Base-by-base conservation (phyloP, 2,113 vertebrate genomes). In the Cairina moschata region DNA sequence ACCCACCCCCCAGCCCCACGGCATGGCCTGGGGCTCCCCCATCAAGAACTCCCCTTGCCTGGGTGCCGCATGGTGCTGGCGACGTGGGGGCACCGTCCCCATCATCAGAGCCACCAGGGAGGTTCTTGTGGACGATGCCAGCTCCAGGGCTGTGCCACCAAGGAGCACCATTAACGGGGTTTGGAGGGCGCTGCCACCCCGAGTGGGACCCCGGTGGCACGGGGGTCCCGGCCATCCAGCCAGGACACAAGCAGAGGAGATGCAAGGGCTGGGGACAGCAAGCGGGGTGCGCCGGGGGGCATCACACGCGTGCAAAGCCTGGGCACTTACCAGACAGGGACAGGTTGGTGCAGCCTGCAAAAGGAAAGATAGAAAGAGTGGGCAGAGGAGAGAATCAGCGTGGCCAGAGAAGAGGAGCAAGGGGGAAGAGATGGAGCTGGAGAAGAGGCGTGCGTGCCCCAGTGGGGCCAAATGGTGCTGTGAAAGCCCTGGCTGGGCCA, bases 261-360 rank as follows among this genome's bases (percentile, higher is more conserved):
- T 44, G 28, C 0, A 2, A 88, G 44, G 72, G 63, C 40, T 26
- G 34, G 80, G 38, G 32, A 17, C 25, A 86, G 75, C 1, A 3
- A 79, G 56, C 1, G 9, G 28, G 31, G 18, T 48, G 7, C 1
- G 1, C 31, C 4, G 17, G 86, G 71, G 92, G 66, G 63, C 8
- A 66, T 63, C 82, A 79, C 8, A 1, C 38, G 4, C 13, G 0
- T 67, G 86, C 85, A 75, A 91, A 91, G 78, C 88, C 46, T 21
- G 26, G 89, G 96, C 98, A 99, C 98, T 99, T 98, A 99, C 98
- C 98, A 98, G 98, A 97, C 91, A 88, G 98, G 95, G 96, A 97
- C 97, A 96, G 98, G 97, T 98, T 98, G 98, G 96, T 72, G 96
- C 93, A 98, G 98, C 98, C 98, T 99, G 98, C 97, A 98, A 98